Percentiles rank a stretch among this genome's conserved stretches.
Evolutionary conservation across 2,797 vertebrate species (phyloP).

Genomic region (Crenichthys baileyi): DNA sequence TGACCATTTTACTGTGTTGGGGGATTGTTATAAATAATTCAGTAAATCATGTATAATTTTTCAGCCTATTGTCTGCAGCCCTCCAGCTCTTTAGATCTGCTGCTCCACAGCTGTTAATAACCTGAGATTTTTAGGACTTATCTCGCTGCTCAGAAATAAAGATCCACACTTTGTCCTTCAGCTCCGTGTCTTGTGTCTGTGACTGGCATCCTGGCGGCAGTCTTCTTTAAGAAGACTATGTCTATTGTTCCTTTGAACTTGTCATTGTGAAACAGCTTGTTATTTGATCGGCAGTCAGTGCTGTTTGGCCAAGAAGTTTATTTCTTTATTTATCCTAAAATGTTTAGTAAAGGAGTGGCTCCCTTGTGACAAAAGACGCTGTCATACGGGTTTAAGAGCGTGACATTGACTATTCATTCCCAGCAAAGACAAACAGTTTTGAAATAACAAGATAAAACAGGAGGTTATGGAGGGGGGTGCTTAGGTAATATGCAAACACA

Average conservation of each 20-base stretch:
- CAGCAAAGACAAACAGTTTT: conserved; percentile 82
- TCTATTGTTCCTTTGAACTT: conserved; percentile 67
- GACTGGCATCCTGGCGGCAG: conserved; percentile 51
- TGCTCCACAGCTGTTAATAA: background rate
- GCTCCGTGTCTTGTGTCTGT: conserved; percentile 26
- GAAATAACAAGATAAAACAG: conserved; percentile 84
- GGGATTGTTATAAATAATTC: background rate
- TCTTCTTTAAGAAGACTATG: conserved; percentile 48
- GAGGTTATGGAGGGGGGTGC: conserved; percentile 59
- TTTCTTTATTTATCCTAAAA: conserved; percentile 80
- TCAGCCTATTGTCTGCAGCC: background rate
- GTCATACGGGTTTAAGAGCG: conserved; percentile 70
- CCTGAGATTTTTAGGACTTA: background rate
- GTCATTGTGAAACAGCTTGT: conserved; percentile 61
- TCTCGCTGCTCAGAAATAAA: background rate
- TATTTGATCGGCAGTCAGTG: conserved; percentile 66
- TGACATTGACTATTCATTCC: conserved; percentile 80
- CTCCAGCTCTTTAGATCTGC: background rate
- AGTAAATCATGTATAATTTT: conserved; percentile 1
- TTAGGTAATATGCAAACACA: conserved; percentile 85
- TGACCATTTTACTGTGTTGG: conserved; percentile 15
- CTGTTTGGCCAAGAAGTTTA: conserved; percentile 81
- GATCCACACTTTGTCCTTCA: conserved; percentile 37
- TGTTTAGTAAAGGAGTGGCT: conserved; percentile 83
- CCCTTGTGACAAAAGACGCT: conserved; percentile 72